These are phyloP conservation scores for Phocides pigmalion DNA, from an alignment of 1,140 invertebrate species.

Conservation along the genomic window DNA sequence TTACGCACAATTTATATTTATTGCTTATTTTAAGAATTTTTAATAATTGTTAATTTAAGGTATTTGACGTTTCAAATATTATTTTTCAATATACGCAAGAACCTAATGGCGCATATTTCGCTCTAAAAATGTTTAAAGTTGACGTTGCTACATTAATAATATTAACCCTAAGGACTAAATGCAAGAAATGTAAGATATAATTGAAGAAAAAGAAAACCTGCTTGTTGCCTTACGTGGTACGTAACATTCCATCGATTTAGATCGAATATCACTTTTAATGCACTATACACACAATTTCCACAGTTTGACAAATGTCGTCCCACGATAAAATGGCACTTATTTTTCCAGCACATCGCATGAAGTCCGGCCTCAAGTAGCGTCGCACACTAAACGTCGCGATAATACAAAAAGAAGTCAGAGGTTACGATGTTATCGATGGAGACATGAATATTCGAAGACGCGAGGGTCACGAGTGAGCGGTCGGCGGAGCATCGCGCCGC, in stretches of 20 bases:
- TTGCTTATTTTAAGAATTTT: not conserved
- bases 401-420: constrained; percentile 82
- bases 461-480: constrained; percentile 81
- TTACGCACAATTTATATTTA: not conserved
- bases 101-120: no score
- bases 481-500: constrained; percentile 72
- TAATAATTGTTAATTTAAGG: not conserved
- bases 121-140: not conserved
- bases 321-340: constrained; percentile 62
- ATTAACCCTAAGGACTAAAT: not conserved
- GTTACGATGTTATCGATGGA: constrained; percentile 81
- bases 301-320: constrained; percentile 59
- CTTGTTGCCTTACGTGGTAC: constrained; percentile 72
- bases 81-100: no score
- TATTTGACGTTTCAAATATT: no score
- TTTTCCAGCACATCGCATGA: constrained; percentile 68
- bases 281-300: constrained; percentile 77
- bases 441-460: constrained; percentile 82
- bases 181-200: constrained; percentile 23
- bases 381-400: constrained; percentile 77
- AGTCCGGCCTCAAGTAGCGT: constrained; percentile 64
- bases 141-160: constrained; percentile 7
- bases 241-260: constrained; percentile 69
- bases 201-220: constrained; percentile 47
- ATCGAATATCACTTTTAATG: constrained; percentile 66